Conservation (phyloP, 2,113 vertebrate genomes). For the Turdus rufiventris region DNA sequence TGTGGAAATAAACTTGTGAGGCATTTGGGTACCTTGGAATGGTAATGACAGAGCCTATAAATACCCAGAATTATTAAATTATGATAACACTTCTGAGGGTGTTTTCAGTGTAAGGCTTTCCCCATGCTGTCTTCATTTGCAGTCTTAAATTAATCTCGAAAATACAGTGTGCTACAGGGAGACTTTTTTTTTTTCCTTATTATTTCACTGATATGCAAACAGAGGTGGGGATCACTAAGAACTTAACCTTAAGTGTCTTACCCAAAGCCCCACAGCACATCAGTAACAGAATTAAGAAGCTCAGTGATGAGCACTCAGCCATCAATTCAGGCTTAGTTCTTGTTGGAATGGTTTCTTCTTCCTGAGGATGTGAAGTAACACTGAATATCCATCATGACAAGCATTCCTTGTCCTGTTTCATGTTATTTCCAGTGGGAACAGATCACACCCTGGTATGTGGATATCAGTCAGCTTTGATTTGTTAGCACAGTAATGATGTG, state of each 20-base stretch:
- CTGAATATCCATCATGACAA: background rate
- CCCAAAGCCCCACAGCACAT: background rate
- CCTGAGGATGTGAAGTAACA: background rate
- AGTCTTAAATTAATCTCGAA: conserved; percentile 18
- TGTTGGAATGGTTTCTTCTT: background rate
- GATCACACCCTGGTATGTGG: background rate
- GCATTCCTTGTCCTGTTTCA: fast-evolving
- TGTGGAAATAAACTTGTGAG: background rate
- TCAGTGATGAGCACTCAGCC: background rate
- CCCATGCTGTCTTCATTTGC: background rate
- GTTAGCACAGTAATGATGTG: background rate
- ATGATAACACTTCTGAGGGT: background rate
- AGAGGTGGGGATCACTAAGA: background rate
- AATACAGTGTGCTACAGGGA: background rate
- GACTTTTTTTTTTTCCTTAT: background rate
- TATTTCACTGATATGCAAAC: background rate
- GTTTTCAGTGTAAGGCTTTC: background rate
- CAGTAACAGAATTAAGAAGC: background rate
- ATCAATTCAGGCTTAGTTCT: background rate
- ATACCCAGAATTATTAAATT: background rate
- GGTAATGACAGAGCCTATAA: background rate
- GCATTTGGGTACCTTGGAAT: background rate
- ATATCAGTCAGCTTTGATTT: background rate
- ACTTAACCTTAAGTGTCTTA: background rate
- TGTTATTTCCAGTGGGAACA: background rate